Base-by-base conservation (phyloP, 2,888 invertebrate genomes). In the Eugnorisma glareosa region DNA sequence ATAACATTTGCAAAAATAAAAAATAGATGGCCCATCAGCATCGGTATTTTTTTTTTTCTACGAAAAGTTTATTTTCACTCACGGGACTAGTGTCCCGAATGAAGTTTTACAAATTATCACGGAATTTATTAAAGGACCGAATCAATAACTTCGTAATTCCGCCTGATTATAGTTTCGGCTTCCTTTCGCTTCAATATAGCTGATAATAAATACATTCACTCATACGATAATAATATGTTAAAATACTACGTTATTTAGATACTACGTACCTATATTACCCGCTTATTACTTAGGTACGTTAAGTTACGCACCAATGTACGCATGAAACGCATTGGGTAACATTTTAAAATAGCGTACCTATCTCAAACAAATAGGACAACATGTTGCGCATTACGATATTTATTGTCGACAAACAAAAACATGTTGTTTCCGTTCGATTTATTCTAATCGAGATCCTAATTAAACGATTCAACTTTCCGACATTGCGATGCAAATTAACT, bases 401-500 rank as follows among this genome's bases (percentile, higher is more conserved):
- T 66, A 59, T 76, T 69, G 51, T 69, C 18, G 35, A 74, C 59
- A 76, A 76, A 79, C 79, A 84, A 83, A 81, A 72, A 82, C 83
- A 82, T 85, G 83, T 77, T 69, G 63, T 67, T 68, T 72, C 67
- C 57, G 70, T 70, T 59, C 70, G 67, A 77, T 72, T 79, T 74
- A 66, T 69, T 75, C 77, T 88, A 83, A 88, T 86, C 75, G 82
- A 84, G 37, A 70, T 78, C 75, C 77, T 85, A 79, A 86, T 72
- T 89, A 89, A 74, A 64, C 74, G 24, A 54, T 48, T 89, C 89
- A 90, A 88, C 84, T 79, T 77, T 79, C 86, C 86, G 89, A 89
- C 86, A 89, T 63, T 70, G 24, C 15, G 35, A 82, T 86, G 86
- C 86, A 87, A 93, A 93, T 93, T 93, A 93, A 93, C 92, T 91